phyloP scores from a whole-genome alignment of 2,888 invertebrate species.

The Zhuqinia jingwanae region DNA sequence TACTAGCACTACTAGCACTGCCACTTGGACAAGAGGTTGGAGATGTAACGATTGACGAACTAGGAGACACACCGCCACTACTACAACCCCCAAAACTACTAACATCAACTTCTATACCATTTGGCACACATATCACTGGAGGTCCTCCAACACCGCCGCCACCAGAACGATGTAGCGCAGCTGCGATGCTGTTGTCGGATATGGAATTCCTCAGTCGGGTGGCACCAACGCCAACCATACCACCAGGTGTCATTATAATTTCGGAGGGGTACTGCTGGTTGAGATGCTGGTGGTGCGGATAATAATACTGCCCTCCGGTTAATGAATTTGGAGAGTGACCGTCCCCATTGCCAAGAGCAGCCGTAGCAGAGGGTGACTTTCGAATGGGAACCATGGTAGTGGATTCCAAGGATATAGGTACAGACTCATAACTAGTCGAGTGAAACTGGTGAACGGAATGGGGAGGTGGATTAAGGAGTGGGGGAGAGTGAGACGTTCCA shows the following conservation, averaged over 20 bases:
- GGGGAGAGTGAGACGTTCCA: slow-evolving; percentile 25
- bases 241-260: slow-evolving; percentile 6
- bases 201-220: slow-evolving; percentile 75
- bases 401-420: slow-evolving; percentile 48
- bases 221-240: no score
- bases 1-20: slow-evolving; percentile 53
- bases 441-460: slow-evolving; percentile 68
- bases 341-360: slow-evolving; percentile 50
- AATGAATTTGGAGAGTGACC: not conserved
- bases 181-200: slow-evolving; percentile 78
- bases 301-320: slow-evolving; percentile 37
- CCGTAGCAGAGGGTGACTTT: slow-evolving; percentile 64
- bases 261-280: slow-evolving; percentile 17
- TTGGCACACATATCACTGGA: slow-evolving; percentile 64
- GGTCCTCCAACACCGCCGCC: not conserved
- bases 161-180: slow-evolving; percentile 25
- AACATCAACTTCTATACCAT: slow-evolving; percentile 37
- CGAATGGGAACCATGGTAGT: slow-evolving; percentile 64
- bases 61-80: slow-evolving; percentile 2
- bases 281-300: slow-evolving; percentile 1
- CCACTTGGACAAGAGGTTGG: slow-evolving; percentile 15
- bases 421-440: slow-evolving; percentile 60
- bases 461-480: not conserved
- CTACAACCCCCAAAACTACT: not conserved
- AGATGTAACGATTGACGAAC: not conserved